These are phyloP conservation scores for Cranoglanis bouderius DNA, from an alignment of 2,113 vertebrate species.

Conservation along the genomic window DNA sequence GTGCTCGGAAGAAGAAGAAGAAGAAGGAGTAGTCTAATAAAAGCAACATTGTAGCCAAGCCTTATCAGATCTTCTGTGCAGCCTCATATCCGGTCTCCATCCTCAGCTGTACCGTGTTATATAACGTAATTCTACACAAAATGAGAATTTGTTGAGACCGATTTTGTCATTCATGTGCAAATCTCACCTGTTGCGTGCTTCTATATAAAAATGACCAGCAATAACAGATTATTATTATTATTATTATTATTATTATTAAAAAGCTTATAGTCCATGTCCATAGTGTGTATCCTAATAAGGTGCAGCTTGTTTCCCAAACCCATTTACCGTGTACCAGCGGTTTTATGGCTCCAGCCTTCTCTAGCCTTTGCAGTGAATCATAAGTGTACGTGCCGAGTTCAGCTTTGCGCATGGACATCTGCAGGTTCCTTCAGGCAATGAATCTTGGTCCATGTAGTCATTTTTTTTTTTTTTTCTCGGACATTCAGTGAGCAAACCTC, in stretches of 20 bases:
- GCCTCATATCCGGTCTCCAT: not conserved
- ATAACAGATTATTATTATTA: too few species aligned
- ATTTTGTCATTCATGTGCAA: not conserved
- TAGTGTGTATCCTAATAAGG: not conserved
- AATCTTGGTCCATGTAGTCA: slow-evolving; percentile 43
- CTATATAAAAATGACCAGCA: not conserved
- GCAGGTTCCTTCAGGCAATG: slow-evolving; percentile 6
- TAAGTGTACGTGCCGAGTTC: slow-evolving; percentile 20
- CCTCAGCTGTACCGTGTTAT: not conserved
- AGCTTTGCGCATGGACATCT: not conserved
- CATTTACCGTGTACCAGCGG: not conserved
- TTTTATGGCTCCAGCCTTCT: not conserved
- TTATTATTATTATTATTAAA: too few species aligned
- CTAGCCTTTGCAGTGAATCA: slow-evolving; percentile 49
- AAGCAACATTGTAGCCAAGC: not conserved
- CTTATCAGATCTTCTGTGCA: not conserved
- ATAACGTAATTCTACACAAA: not conserved
- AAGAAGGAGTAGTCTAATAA: not conserved
- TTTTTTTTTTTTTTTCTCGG: not conserved
- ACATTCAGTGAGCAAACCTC: not conserved
- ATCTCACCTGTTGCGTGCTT: not conserved
- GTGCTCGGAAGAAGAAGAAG: not conserved
- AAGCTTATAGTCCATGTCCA: not conserved
- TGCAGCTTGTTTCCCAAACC: not conserved
- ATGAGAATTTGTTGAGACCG: not conserved